Percentiles rank a stretch among this genome's conserved stretches.
Evolutionary conservation across 2,797 vertebrate genomes (phyloP).

Genomic region (Sphenodon punctatus): DNA sequence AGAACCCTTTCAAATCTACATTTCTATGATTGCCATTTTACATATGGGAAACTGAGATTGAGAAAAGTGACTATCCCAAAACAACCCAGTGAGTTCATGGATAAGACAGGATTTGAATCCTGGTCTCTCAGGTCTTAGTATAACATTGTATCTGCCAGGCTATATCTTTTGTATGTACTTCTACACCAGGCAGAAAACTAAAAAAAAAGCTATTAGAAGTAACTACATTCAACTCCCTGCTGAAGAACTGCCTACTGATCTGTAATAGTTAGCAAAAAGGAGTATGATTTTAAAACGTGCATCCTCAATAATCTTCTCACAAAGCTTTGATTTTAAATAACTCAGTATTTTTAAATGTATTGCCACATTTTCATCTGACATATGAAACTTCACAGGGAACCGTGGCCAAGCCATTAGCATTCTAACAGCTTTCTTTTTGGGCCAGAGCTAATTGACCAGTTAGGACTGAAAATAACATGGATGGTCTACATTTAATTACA

Average conservation of each 20-base stretch:
- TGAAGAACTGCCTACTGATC: background rate
- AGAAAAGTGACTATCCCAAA: too few relatives aligned
- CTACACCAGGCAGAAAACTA: background rate
- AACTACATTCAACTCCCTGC: fast-evolving
- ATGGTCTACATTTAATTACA: background rate
- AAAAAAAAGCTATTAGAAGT: too few relatives aligned
- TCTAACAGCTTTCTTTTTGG: background rate
- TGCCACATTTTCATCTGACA: background rate
- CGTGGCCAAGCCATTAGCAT: background rate
- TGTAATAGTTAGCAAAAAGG: background rate
- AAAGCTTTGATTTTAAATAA: background rate
- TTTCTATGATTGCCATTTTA: too few relatives aligned
- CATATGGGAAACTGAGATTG: too few relatives aligned
- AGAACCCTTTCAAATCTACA: too few relatives aligned
- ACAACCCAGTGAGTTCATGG: too few relatives aligned
- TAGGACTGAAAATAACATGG: background rate
- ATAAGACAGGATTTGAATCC: too few relatives aligned
- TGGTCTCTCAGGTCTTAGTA: too few relatives aligned
- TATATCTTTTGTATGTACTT: too few relatives aligned
- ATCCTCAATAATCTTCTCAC: background rate
- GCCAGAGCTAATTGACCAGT: background rate
- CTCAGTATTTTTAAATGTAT: background rate
- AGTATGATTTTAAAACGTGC: background rate
- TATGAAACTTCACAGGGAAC: background rate
- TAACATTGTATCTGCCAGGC: too few relatives aligned